Conservation (phyloP, 2,113 vertebrate species). For the Onychostruthus taczanowskii region DNA sequence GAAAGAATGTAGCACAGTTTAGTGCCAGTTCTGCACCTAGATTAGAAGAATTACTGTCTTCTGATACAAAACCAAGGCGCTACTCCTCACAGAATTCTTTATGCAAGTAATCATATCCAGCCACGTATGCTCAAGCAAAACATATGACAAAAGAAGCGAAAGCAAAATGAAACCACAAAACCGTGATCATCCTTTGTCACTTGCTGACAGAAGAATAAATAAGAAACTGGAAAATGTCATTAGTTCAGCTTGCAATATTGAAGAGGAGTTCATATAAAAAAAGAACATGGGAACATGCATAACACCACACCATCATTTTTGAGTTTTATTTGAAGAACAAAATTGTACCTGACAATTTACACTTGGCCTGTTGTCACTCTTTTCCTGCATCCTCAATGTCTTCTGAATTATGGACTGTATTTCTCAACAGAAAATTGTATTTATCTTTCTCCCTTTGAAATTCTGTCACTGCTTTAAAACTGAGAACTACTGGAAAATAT, state of each 20-base stretch:
- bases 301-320: background rate
- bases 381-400: background rate
- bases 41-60: background rate
- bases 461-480: background rate
- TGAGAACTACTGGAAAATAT: background rate
- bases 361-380: background rate
- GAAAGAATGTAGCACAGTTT: background rate
- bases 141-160: background rate
- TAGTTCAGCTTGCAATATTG: background rate
- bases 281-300: background rate
- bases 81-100: background rate
- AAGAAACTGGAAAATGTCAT: background rate
- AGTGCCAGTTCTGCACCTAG: background rate
- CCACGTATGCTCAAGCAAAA: background rate
- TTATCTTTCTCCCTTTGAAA: slow-evolving; percentile 11
- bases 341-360: background rate
- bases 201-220: background rate
- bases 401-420: background rate
- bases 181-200: background rate
- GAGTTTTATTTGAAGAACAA: background rate
- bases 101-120: background rate
- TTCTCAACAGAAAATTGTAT: background rate
- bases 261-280: background rate
- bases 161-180: background rate
- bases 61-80: background rate